These are phyloP conservation scores for Hyppa rectilinea DNA, from an alignment of 2,888 invertebrate genomes.

Conservation along the genomic window DNA sequence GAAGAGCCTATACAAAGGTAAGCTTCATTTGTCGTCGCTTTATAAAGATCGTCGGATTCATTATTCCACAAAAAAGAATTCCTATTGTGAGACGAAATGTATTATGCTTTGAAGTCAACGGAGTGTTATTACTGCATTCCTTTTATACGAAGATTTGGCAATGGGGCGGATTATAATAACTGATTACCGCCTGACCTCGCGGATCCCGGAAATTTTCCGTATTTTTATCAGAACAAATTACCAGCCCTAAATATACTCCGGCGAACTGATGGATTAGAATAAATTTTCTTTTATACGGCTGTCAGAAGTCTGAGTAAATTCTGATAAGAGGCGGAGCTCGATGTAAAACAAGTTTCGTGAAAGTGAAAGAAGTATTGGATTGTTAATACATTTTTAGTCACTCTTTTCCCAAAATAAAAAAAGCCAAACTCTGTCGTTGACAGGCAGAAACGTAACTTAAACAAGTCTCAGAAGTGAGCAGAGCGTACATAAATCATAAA, in stretches of 20 bases:
- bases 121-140: constrained; percentile 65
- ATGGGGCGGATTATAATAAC: constrained; percentile 65
- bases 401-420: constrained; percentile 1
- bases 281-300: constrained; percentile 40
- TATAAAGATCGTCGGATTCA: constrained; percentile 51
- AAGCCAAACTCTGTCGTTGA: constrained; percentile 19
- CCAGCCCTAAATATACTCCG: constrained; percentile 49
- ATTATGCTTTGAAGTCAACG: constrained; percentile 64
- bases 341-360: constrained; percentile 16
- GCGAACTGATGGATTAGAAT: constrained; percentile 58
- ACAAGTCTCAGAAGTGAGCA: constrained; percentile 34
- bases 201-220: constrained; percentile 45
- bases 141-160: constrained; percentile 64
- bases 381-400: constrained; percentile 3
- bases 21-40: constrained; percentile 36
- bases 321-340: constrained; percentile 1
- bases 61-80: constrained; percentile 52
- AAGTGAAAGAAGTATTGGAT: constrained; percentile 26
- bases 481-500: constrained; percentile 42
- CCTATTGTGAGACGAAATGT: constrained; percentile 54
- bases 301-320: constrained; percentile 16
- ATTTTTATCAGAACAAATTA: constrained; percentile 65
- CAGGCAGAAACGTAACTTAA: constrained; percentile 10
- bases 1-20: background rate
- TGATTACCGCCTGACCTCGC: constrained; percentile 65